Evolutionary conservation across 1,140 invertebrate genomes (phyloP).

Genomic region (Ceratitis capitata): DNA sequence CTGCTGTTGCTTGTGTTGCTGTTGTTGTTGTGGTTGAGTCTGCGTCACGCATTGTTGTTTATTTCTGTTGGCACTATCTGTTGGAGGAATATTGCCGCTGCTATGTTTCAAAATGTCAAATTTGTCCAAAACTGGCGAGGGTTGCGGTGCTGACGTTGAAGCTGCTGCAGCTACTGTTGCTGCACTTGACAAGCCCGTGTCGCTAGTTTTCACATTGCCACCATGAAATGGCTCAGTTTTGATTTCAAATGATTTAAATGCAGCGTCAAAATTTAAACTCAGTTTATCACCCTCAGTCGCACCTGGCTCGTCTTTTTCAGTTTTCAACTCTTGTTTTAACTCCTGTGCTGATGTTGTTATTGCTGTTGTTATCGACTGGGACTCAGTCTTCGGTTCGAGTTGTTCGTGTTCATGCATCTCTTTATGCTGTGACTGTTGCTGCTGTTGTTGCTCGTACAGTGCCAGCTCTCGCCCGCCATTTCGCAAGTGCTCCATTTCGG

Average conservation of each 20-base stretch:
- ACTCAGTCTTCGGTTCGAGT: neutral
- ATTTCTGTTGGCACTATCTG: conserved; percentile 49
- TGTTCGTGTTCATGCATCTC: neutral
- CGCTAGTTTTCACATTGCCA: neutral
- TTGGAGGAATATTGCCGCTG: neutral
- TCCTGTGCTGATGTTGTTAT: neutral
- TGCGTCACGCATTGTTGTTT: conserved; percentile 44
- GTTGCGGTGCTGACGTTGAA: no score
- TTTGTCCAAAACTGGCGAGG: conserved; percentile 46
- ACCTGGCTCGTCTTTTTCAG: neutral
- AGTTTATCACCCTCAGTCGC: neutral
- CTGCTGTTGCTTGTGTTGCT: no score
- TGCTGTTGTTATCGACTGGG: no score
- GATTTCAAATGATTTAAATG: conserved; percentile 48
- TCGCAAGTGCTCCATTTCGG: conserved; percentile 54
- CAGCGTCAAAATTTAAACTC: neutral
- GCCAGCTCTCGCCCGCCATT: conserved; percentile 36
- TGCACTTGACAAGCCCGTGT: neutral
- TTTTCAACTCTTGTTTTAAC: neutral
- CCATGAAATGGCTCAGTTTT: conserved; percentile 53
- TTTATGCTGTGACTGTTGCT: conserved; percentile 31
- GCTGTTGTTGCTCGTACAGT: conserved; percentile 27
- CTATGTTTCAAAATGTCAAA: conserved; percentile 60
- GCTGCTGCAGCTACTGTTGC: neutral
- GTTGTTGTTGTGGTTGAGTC: neutral